A percentile compares a stretch with the other conserved stretches of the same genome.
Evolutionary conservation across 2,113 vertebrate species (phyloP).

Genomic region (Progne subis): DNA sequence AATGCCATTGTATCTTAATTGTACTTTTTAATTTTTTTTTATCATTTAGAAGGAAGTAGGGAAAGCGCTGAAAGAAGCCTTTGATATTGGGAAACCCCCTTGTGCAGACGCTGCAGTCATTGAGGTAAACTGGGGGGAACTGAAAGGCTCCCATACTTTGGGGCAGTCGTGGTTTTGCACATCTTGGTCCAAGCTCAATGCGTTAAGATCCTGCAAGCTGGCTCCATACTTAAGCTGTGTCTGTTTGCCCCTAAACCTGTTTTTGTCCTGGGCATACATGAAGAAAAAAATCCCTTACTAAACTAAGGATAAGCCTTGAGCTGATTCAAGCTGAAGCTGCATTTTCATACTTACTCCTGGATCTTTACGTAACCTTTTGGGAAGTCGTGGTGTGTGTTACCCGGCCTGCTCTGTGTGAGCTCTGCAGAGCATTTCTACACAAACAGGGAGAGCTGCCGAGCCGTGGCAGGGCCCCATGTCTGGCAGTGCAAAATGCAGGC

Average conservation of each 20-base stretch:
- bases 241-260: not conserved
- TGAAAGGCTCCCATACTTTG: not conserved
- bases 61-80: constrained; percentile 33
- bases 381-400: not conserved
- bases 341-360: not conserved
- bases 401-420: not conserved
- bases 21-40: not conserved
- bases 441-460: not conserved
- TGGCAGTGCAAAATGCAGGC: not conserved
- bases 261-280: not conserved
- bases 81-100: not conserved
- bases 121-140: constrained; percentile 10
- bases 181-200: not conserved
- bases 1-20: not conserved
- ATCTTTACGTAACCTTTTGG: not conserved
- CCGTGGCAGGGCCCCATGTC: accelerated
- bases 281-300: not conserved
- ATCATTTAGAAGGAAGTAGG: constrained; percentile 37
- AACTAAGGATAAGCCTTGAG: not conserved
- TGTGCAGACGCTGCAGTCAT: constrained; percentile 7
- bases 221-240: not conserved
- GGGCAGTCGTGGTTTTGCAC: not conserved
- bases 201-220: not conserved
- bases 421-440: not conserved
- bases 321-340: not conserved